Conservation (phyloP, 2,888 invertebrate species). For the Drosophila yooni region DNA sequence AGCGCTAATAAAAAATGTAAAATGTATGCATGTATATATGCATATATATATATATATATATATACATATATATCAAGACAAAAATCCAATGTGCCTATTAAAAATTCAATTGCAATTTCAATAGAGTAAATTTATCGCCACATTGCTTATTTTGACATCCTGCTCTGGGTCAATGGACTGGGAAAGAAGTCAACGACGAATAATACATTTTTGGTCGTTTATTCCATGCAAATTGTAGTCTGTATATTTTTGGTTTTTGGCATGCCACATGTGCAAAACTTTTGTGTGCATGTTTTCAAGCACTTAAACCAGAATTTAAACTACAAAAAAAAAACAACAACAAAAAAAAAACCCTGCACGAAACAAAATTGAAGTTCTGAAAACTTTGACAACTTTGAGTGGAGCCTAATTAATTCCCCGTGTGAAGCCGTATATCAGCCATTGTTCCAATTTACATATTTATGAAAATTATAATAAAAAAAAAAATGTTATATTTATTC, state of each 20-base stretch:
- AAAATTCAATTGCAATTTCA: background rate
- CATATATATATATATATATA: too few relatives aligned
- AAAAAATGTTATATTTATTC: background rate
- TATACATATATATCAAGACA: too few relatives aligned
- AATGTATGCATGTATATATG: background rate
- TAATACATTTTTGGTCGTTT: background rate
- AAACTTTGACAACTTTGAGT: slow-evolving; percentile 1
- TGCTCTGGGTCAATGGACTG: background rate
- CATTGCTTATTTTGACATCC: background rate
- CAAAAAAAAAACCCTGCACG: background rate
- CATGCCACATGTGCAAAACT: background rate
- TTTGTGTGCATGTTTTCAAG: background rate
- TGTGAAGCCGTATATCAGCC: background rate
- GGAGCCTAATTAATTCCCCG: background rate
- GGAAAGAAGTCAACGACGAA: background rate
- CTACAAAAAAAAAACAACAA: background rate
- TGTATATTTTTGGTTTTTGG: background rate
- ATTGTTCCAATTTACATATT: background rate
- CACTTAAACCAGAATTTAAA: background rate
- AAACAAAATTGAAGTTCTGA: background rate
- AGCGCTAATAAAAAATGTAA: background rate
- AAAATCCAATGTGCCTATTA: background rate
- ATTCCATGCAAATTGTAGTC: background rate
- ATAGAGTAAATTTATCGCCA: background rate
- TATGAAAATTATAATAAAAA: background rate